Evolutionary conservation across 1,140 invertebrate genomes (phyloP), one percentile per base, ranked within the genome.

Genomic region (Papilio polytes): DNA sequence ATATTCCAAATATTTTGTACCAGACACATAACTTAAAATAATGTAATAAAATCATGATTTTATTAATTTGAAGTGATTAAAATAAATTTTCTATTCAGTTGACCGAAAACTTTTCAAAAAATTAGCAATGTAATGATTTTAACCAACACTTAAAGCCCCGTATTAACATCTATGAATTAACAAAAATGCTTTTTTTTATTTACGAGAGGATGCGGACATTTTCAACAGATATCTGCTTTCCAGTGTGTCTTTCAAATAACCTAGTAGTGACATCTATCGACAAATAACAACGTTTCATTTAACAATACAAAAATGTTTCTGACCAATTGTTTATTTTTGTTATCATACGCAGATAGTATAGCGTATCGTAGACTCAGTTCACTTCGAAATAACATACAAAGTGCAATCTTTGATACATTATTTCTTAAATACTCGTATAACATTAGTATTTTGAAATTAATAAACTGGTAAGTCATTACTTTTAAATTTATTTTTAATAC

Each of bases 1-100:
- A 70, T 36, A 66, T 66, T 66, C 22, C 63, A 66, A 66, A 31
- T 66, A 70, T 70, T 70, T 70, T 70, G 26, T 70, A 70, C 26
- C 12, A 36, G 0, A 70, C 3, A 70, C 13, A 70, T 70, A 31
- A 70, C 31, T 70, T 41, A 41, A 4, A 41, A 41, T 41, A 12
- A 26, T 0, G 59, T n/a, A n/a, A n/a, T 41, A 41, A 4, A 41
- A 41, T 41, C 22, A 26, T 0, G 59, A 26, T 63, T 51, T 51
- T 51, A 51, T 15, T 51, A 4, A 51, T 51, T 36, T 36, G 31
- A 36, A 36, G 31, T 36, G 31, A 36, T 36, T 36, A 3, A 36
- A 36, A 3, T 36, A 36, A 36, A 36, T 3, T 36, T n/a, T n/a
- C n/a, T 36, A 36, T 36, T 36, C 4, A 36, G 1, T 36, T 3